Evolutionary conservation across 1,140 invertebrate genomes (phyloP).

Genomic region (Meloidogyne exigua): DNA sequence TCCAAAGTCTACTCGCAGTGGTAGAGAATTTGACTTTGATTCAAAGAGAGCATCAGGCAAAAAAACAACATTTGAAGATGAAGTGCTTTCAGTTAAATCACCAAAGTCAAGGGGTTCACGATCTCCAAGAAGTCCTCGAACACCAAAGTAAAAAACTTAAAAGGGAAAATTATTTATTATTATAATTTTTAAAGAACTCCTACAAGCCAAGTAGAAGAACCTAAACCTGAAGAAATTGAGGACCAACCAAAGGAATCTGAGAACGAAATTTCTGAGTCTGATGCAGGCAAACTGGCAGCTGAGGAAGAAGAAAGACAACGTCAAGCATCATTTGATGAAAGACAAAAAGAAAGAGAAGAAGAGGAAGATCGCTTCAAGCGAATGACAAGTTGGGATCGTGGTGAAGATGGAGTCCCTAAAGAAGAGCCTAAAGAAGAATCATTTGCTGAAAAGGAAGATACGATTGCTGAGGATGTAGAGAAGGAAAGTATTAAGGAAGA

Average conservation of each 20-base stretch:
- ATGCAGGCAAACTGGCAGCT: background rate
- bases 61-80: slow-evolving; percentile 48
- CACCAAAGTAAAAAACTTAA: slow-evolving; percentile 33
- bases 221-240: slow-evolving; percentile 9
- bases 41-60: slow-evolving; percentile 12
- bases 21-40: slow-evolving; percentile 3
- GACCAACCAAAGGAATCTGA: background rate
- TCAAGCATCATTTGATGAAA: slow-evolving; percentile 4
- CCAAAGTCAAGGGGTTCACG: slow-evolving; percentile 5
- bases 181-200: slow-evolving; percentile 5
- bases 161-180: background rate
- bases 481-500: slow-evolving; percentile 6
- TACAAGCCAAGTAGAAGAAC: slow-evolving; percentile 7
- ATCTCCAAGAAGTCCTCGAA: slow-evolving; percentile 51
- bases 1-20: slow-evolving; percentile 10
- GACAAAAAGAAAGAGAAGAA: slow-evolving; percentile 2
- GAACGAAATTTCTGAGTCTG: background rate
- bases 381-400: slow-evolving; percentile 25
- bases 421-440: slow-evolving; percentile 19
- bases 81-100: slow-evolving; percentile 34
- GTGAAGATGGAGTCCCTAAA: slow-evolving; percentile 7
- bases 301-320: background rate
- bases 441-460: slow-evolving; percentile 24
- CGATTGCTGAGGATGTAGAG: slow-evolving; percentile 17
- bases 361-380: slow-evolving; percentile 19